Evolutionary conservation across 2,888 invertebrate species (phyloP), one percentile per base, ranked within the genome.

Genomic region (Orgyia antiqua): DNA sequence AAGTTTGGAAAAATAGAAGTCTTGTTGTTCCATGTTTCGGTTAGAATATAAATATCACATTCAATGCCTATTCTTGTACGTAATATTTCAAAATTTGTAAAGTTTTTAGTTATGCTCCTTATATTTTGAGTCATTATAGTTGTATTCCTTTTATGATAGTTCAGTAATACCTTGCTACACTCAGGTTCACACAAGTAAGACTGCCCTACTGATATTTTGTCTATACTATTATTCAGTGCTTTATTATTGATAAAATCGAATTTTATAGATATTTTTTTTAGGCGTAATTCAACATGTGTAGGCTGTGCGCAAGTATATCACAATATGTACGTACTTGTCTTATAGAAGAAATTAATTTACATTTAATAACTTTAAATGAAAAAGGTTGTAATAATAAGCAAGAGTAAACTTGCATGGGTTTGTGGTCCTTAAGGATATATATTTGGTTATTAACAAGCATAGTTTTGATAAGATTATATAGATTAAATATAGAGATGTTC

Each of bases 41-140:
- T 27, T 4, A 27, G 27, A n/a, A 27, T 27, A 5, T 27, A 27
- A 6, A 27, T 19, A 12, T 27, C 27, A 19, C 27, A 27, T 5
- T 9, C 3, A 12, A 19, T 2, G 4, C 19, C 8, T 5, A 19
- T 10, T 18, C 27, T 27, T 4, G 27, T 10, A 2, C 15, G 7
- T 1, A 27, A 8, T 4, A 25, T 9, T 17, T 26, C 17, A 17
- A 27, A 27, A 17, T 27, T 17, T 1, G 5, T 1, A 11, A 27
- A 19, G 9, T 27, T 27, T 10, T 19, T 19, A 3, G 3, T 11
- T 1, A 27, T 27, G 9, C 27, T 27, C 10, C 27, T 27, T 12
- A 27, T 27, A 19, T 27, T 27, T 18, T 27, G 27, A 1, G 27
- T 27, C 2, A 7, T 4, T 2, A 23, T 23, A 10, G 2, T 23